Evolutionary conservation across 2,888 invertebrate genomes (phyloP), one percentile per base, ranked within the genome.

Genomic region (Pyrrhia umbra): DNA sequence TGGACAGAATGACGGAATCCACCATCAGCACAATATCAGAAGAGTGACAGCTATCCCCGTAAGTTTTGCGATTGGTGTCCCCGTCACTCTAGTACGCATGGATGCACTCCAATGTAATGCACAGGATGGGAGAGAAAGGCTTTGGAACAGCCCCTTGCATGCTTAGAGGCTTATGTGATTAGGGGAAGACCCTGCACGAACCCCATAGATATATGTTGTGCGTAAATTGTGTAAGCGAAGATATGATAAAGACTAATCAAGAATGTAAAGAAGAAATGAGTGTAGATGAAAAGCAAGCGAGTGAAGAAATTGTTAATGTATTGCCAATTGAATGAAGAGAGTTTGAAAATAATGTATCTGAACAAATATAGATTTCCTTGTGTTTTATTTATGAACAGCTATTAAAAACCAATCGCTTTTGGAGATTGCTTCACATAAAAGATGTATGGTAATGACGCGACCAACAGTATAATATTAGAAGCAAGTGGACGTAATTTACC

Each of bases 91-190:
- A 92, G 93, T 85, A 85, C 86, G 93, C 93, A 93, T 93, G 92
- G 93, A 91, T 81, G 92, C 93, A 93, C 93, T 84, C 85, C 85
- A 85, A 83, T 83, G 70, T 81, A 80, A 88, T 85, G 86, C 89
- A 88, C 85, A 81, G 80, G 76, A 80, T 52, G 80, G 84, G 84
- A 85, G 87, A 83, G 85, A 91, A 88, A 87, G 92, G 92, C 92
- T 92, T 92, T 87, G 90, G 88, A 85, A 88, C 92, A 92, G 92
- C 92, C 91, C 91, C 92, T 90, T 93, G 94, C 94, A 94, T 94
- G 94, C 84, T 90, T 94, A 94, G 93, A 86, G 87, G 94, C 93
- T 93, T 93, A 83, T 93, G 93, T 93, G 91, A 90, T 85, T 88
- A 89, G 84, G 88, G 87, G 85, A 87, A 85, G 88, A 88, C 83